Evolutionary conservation across 2,113 vertebrate genomes (phyloP).

Genomic region (Martes martes): DNA sequence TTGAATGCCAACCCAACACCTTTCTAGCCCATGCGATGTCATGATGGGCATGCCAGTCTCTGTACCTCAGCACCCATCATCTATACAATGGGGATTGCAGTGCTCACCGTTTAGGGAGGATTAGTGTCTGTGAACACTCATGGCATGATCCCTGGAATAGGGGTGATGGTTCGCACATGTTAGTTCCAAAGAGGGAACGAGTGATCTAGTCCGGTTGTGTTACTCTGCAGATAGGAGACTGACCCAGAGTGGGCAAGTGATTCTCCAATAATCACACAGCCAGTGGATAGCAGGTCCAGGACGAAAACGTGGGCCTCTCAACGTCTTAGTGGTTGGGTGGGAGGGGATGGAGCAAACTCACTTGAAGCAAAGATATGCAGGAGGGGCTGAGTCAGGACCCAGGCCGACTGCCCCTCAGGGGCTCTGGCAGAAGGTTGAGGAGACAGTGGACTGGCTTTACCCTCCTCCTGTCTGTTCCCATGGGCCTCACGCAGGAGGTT

Average conservation of each 20-base stretch:
- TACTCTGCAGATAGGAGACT: neutral
- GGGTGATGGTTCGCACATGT: neutral
- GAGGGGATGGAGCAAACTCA: neutral
- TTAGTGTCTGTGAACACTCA: neutral
- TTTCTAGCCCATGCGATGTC: neutral
- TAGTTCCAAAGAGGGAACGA: neutral
- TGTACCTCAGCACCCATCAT: neutral
- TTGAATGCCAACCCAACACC: neutral
- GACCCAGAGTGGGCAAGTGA: neutral
- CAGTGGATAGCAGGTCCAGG: neutral
- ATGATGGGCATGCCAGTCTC: neutral
- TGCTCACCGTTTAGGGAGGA: neutral
- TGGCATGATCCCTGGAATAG: neutral
- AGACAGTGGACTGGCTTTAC: neutral
- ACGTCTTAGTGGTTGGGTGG: neutral
- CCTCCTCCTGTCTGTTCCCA: fast-evolving
- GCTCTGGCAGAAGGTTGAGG: neutral
- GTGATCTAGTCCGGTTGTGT: neutral
- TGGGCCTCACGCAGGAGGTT: neutral
- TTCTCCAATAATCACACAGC: neutral
- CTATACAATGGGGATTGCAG: neutral
- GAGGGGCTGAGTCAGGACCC: neutral
- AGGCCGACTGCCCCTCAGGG: neutral
- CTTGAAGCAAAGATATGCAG: neutral
- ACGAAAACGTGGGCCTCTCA: neutral